A percentile compares a stretch with the other conserved stretches of the same genome.
Evolutionary conservation across 2,888 invertebrate species (phyloP).

Genomic region (Eurytoma californica): DNA sequence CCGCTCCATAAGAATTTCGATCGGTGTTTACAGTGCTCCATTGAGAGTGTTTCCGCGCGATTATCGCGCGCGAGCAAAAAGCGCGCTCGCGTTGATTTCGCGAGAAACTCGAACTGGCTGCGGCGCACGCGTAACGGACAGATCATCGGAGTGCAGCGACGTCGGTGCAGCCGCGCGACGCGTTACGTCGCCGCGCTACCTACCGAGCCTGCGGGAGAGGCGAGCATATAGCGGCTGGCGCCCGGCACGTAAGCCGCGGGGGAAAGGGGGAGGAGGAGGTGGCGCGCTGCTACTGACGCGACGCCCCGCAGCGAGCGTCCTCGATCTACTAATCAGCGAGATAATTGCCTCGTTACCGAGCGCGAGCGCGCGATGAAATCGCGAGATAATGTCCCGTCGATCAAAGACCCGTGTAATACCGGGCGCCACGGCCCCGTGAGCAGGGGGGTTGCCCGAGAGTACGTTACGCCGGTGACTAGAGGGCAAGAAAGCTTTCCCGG

Average conservation of each 20-base stretch:
- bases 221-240: too few relatives aligned
- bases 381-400: slow-evolving; percentile 61
- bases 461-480: not conserved
- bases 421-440: not conserved
- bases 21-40: not conserved
- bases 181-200: not conserved
- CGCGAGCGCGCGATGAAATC: not conserved
- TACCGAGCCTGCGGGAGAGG: too few relatives aligned
- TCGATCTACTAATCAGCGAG: slow-evolving; percentile 56
- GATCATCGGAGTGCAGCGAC: not conserved
- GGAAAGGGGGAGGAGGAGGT: not conserved
- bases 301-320: slow-evolving; percentile 43
- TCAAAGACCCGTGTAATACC: slow-evolving; percentile 55
- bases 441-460: not conserved
- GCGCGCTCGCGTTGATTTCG: too few relatives aligned
- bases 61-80: too few relatives aligned
- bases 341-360: slow-evolving; percentile 62
- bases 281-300: slow-evolving; percentile 28
- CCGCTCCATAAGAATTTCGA: not conserved
- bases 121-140: not conserved
- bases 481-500: not conserved
- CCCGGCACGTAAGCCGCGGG: too few relatives aligned
- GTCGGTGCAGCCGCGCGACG: too few relatives aligned
- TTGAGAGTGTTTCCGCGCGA: too few relatives aligned
- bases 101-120: not conserved